A percentile compares a stretch with the other conserved stretches of the same genome.
These are phyloP conservation scores for Microplitis demolitor DNA, from an alignment of 1,140 invertebrate species.

Conservation along the genomic window DNA sequence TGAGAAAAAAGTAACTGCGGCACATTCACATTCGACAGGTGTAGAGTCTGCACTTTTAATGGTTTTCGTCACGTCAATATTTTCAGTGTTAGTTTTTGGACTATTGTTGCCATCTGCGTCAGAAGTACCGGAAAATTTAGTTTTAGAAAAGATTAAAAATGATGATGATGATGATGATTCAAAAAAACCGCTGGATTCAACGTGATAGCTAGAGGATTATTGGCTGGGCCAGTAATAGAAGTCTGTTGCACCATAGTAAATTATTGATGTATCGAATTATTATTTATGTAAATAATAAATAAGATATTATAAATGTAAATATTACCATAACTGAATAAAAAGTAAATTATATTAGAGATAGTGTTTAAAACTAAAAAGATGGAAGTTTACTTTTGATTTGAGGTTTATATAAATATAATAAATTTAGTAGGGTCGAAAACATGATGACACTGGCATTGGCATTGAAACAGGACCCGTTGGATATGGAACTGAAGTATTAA, in stretches of 20 bases:
- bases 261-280: conserved; percentile 24
- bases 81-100: background rate
- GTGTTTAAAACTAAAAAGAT: background rate
- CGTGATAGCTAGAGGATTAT: background rate
- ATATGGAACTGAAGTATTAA: conserved; percentile 58
- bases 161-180: too few relatives aligned
- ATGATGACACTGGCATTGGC: conserved; percentile 62
- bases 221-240: background rate
- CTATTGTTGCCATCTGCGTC: too few relatives aligned
- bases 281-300: background rate
- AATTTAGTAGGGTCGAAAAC: conserved; percentile 44
- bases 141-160: too few relatives aligned
- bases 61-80: background rate
- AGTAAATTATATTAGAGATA: background rate
- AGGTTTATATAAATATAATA: background rate
- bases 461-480: conserved; percentile 62
- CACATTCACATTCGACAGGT: background rate
- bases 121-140: too few relatives aligned
- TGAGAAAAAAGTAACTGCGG: background rate
- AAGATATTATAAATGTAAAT: background rate
- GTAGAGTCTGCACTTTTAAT: background rate
- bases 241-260: background rate
- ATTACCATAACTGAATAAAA: background rate
- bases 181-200: background rate
- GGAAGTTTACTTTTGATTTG: background rate